Evolutionary conservation across 2,888 invertebrate species (phyloP), one percentile per base, ranked within the genome.

Genomic region (Scotopteryx bipunctaria): DNA sequence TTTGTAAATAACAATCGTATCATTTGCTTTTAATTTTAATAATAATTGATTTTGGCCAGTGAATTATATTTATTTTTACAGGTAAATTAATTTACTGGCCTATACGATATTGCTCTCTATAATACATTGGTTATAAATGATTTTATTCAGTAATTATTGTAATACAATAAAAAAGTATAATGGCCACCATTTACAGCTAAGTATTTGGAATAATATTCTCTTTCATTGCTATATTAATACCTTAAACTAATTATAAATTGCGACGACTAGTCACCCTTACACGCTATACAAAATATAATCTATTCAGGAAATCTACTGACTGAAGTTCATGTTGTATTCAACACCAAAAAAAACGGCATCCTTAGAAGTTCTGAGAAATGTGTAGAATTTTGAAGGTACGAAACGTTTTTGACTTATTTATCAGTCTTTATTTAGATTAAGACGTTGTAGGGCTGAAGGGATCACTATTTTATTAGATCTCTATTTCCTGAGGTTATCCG

Each of bases 401-500:
- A n/a, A n/a, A n/a, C n/a, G n/a, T 17, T 13, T 32, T 38, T 45
- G 35, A 40, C 40, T 44, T 21, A 21, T 27, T 6, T 15, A 41
- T 49, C 54, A 54, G 54, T 48, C 48, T 54, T 54, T 4, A 23
- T 17, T 36, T 41, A 11, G 3, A 5, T 29, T 36, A 17, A 35
- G 37, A 21, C 31, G 8, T 46, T n/a, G n/a, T n/a, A n/a, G 31
- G 29, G 15, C 67, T 64, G 69, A 72, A 71, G 63, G 71, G 63
- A 74, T 70, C 57, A 66, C 49, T 65, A 51, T 52, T 59, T 55
- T 55, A 51, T 57, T 61, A 59, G 42, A 47, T 36, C 42, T 29
- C 17, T 48, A 53, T 29, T 80, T 83, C 61, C 77, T 89, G 40
- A 92, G 84, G 69, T 92, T 94, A 73, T 95, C 95, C 38, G 95